Percentiles rank a stretch among this genome's conserved stretches.
Evolutionary conservation across 2,888 invertebrate genomes (phyloP).

Genomic region (Diadegma fenestrale): DNA sequence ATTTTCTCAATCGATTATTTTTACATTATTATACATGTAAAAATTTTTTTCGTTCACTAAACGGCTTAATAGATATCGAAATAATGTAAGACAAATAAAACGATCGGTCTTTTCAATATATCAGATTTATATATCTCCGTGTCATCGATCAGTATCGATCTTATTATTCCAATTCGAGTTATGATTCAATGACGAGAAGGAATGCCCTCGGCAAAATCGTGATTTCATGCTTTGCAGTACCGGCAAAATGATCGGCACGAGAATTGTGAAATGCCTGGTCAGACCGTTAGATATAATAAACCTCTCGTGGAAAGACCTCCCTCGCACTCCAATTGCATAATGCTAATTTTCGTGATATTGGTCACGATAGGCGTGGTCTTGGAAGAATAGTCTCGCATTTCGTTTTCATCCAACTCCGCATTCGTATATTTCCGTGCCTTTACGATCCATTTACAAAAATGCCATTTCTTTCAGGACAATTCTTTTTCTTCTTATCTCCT

Average conservation of each 20-base stretch:
- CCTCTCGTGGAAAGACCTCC: background rate
- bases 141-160: constrained; percentile 61
- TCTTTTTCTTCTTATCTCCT: background rate
- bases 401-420: constrained; percentile 1
- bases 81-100: constrained; percentile 3
- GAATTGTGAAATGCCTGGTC: constrained; percentile 55
- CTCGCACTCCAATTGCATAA: constrained; percentile 51
- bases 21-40: background rate
- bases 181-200: constrained; percentile 49
- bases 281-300: constrained; percentile 31
- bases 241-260: constrained; percentile 46
- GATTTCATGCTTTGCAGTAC: constrained; percentile 44
- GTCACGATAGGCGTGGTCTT: constrained; percentile 56
- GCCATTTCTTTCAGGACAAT: background rate
- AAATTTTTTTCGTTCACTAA: background rate
- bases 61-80: background rate
- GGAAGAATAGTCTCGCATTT: constrained; percentile 25
- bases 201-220: constrained; percentile 61
- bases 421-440: background rate
- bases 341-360: constrained; percentile 39
- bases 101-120: constrained; percentile 14
- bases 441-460: constrained; percentile 4
- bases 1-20: background rate
- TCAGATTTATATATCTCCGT: constrained; percentile 14
- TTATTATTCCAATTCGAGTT: constrained; percentile 46